Evolutionary conservation across 1,140 invertebrate species (phyloP).

Genomic region (Atta cephalotes): DNA sequence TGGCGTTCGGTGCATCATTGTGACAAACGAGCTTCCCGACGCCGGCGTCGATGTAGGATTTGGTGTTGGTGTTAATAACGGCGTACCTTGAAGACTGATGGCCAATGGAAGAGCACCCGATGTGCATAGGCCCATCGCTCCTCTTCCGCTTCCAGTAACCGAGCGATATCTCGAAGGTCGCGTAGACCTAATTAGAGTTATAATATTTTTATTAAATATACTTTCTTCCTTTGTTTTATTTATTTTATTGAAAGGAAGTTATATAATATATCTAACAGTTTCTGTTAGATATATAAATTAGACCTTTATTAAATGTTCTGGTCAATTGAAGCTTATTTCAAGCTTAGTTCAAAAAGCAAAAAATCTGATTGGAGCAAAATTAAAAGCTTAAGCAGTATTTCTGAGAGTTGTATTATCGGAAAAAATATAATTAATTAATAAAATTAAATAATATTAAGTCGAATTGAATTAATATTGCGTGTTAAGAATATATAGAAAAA

Average conservation of each 20-base stretch:
- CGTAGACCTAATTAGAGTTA: conserved; percentile 84
- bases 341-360: neutral
- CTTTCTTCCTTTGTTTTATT: neutral
- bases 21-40: conserved; percentile 74
- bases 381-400: neutral
- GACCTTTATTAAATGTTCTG: neutral
- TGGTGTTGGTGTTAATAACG: conserved; percentile 86
- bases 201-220: conserved; percentile 1
- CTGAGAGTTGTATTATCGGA: neutral
- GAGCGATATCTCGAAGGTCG: conserved; percentile 88
- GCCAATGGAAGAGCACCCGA: conserved; percentile 88
- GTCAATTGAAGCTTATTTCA: neutral
- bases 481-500: neutral
- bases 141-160: conserved; percentile 87
- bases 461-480: neutral
- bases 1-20: conserved; percentile 75
- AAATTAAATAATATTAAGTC: neutral
- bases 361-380: neutral
- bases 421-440: neutral
- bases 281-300: neutral
- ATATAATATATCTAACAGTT: neutral
- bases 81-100: conserved; percentile 88
- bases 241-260: neutral
- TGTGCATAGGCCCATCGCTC: conserved; percentile 87
- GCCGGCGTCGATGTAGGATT: conserved; percentile 80